phyloP scores from a whole-genome alignment of 92 coral and sea anemone genomes.

The Zoanthus sansibaricus region DNA sequence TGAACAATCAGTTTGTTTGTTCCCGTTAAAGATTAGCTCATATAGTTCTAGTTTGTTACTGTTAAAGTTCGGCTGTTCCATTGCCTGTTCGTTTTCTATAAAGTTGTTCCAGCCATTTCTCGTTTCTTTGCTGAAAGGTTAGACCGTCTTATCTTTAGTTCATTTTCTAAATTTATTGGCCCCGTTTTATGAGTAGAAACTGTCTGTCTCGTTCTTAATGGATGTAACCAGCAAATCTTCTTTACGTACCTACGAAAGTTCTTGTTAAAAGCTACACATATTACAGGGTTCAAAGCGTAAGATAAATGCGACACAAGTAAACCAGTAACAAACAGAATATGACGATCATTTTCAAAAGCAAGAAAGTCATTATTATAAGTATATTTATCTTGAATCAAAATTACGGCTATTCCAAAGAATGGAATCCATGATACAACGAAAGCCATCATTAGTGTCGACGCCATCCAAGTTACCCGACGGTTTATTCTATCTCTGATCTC shows the following conservation, averaged over 20 bases:
- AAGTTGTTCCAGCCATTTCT: too few relatives aligned
- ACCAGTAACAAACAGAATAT: neutral
- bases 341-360: neutral
- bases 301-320: neutral
- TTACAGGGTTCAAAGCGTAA: neutral
- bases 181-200: neutral
- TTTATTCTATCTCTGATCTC: conserved; percentile 14
- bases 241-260: neutral
- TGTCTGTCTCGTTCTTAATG: neutral
- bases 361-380: neutral
- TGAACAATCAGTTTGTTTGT: too few relatives aligned
- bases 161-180: neutral
- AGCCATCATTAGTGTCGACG: neutral
- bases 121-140: too few relatives aligned
- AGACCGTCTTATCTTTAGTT: too few relatives aligned
- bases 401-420: neutral
- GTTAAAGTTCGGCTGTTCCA: neutral
- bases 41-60: neutral
- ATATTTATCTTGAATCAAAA: neutral
- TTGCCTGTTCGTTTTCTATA: neutral
- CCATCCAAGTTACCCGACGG: conserved; percentile 12
- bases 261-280: neutral
- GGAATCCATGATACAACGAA: neutral
- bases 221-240: neutral
- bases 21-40: too few relatives aligned